phyloP scores from a whole-genome alignment of 2,797 vertebrate genomes.

The Artibeus jamaicensis region DNA sequence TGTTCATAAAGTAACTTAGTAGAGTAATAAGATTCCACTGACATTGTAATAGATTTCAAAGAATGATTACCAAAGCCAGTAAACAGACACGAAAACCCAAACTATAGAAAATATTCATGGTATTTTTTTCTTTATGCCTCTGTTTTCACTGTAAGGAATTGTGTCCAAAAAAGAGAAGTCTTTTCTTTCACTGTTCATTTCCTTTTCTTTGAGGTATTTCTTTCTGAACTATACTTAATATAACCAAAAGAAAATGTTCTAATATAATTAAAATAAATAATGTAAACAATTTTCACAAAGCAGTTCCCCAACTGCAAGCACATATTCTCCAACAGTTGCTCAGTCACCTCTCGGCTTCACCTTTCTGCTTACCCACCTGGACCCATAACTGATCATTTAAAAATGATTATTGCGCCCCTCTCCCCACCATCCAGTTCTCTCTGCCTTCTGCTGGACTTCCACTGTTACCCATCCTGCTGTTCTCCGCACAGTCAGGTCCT shows the following conservation, averaged over 20 bases:
- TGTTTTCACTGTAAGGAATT: slow-evolving; percentile 20
- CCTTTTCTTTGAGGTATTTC: neutral
- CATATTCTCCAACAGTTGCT: neutral
- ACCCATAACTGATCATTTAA: neutral
- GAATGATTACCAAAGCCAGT: slow-evolving; percentile 52
- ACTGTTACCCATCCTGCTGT: neutral
- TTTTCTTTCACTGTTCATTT: slow-evolving; percentile 39
- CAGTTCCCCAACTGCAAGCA: neutral
- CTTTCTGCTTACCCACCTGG: neutral
- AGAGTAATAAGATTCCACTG: slow-evolving; percentile 63
- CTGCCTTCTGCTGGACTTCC: neutral
- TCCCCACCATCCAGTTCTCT: neutral
- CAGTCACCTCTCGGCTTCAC: neutral
- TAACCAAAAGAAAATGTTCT: slow-evolving; percentile 1
- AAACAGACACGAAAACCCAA: slow-evolving; percentile 40
- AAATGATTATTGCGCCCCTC: neutral
- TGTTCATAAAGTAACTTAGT: slow-evolving; percentile 62
- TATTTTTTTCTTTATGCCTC: slow-evolving; percentile 36
- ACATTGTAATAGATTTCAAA: slow-evolving; percentile 61
- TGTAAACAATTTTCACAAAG: slow-evolving; percentile 15
- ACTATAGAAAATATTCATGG: slow-evolving; percentile 37
- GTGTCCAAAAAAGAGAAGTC: neutral
- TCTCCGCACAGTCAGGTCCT: neutral
- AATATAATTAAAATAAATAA: neutral
- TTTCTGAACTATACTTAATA: neutral